These are phyloP conservation scores for Agelastica alni DNA, from an alignment of 2,888 invertebrate genomes.

Conservation along the genomic window DNA sequence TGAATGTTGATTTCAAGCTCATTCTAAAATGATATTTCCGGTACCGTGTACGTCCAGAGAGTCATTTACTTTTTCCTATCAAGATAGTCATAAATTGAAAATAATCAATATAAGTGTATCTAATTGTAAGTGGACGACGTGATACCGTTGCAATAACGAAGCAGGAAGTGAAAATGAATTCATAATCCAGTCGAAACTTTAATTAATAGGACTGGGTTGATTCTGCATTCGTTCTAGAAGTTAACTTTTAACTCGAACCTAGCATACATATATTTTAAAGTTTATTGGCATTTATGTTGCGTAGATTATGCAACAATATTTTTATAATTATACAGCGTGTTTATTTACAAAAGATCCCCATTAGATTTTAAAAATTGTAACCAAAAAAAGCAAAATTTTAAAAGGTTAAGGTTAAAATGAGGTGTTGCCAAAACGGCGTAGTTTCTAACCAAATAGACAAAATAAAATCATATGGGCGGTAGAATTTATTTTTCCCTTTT, in stretches of 20 bases:
- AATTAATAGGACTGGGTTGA: slow-evolving; percentile 26
- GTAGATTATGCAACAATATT: no score
- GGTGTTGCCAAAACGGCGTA: no score
- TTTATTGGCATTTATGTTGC: no score
- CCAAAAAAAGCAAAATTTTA: no score
- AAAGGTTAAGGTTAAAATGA: no score
- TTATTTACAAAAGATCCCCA: no score
- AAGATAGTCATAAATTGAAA: slow-evolving; percentile 20
- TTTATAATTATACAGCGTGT: no score
- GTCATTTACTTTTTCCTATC: slow-evolving; percentile 17
- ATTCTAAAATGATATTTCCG: slow-evolving; percentile 11
- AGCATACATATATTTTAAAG: no score
- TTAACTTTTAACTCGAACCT: neutral
- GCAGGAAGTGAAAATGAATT: slow-evolving; percentile 31
- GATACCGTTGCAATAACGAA: slow-evolving; percentile 26
- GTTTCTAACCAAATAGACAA: no score
- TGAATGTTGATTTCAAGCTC: neutral
- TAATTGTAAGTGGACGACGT: slow-evolving; percentile 11
- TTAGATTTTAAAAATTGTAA: no score
- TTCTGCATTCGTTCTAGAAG: slow-evolving; percentile 12
- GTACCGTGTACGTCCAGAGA: slow-evolving; percentile 3
- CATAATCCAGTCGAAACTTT: slow-evolving; percentile 23
- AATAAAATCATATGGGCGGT: no score
- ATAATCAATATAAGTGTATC: slow-evolving; percentile 22
- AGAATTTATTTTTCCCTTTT: no score